Conservation (phyloP, 2,797 vertebrate genomes). For the Psittacula derbiana region DNA sequence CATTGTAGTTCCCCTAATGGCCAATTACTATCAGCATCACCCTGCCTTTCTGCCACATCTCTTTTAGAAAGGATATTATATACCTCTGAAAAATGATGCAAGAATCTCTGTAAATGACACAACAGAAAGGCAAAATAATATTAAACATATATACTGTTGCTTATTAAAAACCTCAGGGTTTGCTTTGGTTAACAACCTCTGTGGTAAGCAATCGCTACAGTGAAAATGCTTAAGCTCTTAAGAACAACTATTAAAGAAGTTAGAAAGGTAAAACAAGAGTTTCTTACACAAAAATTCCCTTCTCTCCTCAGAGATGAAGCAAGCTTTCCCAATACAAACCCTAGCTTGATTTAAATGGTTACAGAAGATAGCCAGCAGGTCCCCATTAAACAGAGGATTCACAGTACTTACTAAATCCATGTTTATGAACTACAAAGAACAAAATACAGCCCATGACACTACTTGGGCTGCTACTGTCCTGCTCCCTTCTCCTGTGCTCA, state of each 20-base stretch:
- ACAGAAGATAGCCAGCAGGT: not conserved
- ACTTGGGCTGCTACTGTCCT: not conserved
- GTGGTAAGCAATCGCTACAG: not conserved
- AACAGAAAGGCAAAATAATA: not conserved
- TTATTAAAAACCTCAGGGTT: not conserved
- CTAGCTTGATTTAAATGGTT: not conserved
- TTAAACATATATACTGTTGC: not conserved
- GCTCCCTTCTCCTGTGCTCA: not conserved
- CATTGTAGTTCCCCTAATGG: fast-evolving
- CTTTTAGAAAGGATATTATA: not conserved
- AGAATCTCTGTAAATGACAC: not conserved
- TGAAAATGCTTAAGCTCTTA: not conserved
- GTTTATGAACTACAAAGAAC: not conserved
- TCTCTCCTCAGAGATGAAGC: too few relatives aligned
- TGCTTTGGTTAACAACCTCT: not conserved
- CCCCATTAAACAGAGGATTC: not conserved
- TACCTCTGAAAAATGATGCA: not conserved
- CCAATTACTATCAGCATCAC: not conserved
- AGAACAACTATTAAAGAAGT: not conserved
- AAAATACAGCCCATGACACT: not conserved
- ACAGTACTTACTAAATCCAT: not conserved
- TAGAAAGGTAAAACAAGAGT: not conserved
- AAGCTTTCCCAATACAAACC: not conserved
- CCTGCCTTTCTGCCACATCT: not conserved
- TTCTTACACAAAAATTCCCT: not conserved